Evolutionary conservation across 1,140 invertebrate genomes (phyloP), one percentile per base, ranked within the genome.

Genomic region (Cepaea nemoralis): DNA sequence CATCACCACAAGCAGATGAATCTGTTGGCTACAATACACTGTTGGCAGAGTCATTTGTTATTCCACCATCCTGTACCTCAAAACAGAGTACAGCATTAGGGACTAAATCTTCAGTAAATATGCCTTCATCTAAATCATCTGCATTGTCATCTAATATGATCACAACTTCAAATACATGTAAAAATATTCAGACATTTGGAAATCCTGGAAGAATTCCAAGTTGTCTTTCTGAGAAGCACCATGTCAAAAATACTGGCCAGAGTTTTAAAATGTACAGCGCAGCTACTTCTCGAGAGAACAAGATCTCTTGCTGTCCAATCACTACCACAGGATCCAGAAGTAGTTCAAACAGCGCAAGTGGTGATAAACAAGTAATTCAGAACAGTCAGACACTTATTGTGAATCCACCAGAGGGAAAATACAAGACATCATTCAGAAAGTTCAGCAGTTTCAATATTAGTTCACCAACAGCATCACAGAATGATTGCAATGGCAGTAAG

Each of bases 371-470:
- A 40, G 31, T 63, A 6, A 77, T 14, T 35, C 73, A 75, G 22
- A 75, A 66, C 75, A 77, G 75, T 66, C 55, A 59, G 37, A 24
- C 48, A 3, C 19, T 27, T 27, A 75, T 50, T 40, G 42, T 35
- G 16, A 31, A 75, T 50, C 31, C 31, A 37, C 48, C 45, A 39
- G 73, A 33, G 10, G 27, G 42, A 55, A 50, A 33, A 50, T 33
- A 40, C 16, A 75, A 75, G 45, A 48, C 73, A 6, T 42, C 39
- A 31, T 75, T 75, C 73, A 75, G 48, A 31, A 75, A 75, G 31
- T 75, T 75, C 73, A 75, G 35, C 42, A 75, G 42, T 35, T 75
- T 75, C 31, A 10, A 2, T 19, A n/a, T 31, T 50, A 6, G 40
- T 75, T 22, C 31, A 35, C 10, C 48, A 50, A 24, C 1, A 27